phyloP scores from a whole-genome alignment of 1,140 invertebrate genomes.

The Drosophila neocordata region DNA sequence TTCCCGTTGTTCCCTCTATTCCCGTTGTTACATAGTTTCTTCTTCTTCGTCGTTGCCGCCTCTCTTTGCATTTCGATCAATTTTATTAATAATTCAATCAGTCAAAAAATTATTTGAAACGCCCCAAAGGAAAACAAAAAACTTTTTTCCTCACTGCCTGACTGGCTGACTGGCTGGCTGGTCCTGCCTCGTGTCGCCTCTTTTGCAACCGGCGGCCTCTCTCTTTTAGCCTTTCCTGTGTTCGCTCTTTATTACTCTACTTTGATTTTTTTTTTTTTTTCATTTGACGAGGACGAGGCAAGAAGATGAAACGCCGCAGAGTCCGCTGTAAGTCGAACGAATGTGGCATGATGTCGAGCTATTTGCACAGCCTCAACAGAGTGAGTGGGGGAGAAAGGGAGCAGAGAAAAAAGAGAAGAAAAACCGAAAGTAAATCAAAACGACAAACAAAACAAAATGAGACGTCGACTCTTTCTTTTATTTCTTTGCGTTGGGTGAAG shows the following conservation, averaged over 20 bases:
- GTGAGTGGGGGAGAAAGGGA: background rate
- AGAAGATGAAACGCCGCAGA: constrained; percentile 16
- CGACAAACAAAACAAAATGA: constrained; percentile 76
- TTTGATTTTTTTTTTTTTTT: constrained; percentile 38
- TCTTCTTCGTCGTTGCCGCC: constrained; percentile 12
- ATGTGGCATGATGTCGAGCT: constrained; percentile 36
- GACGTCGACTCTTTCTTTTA: constrained; percentile 34
- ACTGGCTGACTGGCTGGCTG: background rate
- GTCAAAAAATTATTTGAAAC: constrained; percentile 81
- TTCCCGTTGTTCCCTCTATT: background rate
- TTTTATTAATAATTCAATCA: constrained; percentile 83
- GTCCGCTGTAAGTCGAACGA: constrained; percentile 16
- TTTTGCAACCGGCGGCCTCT: background rate
- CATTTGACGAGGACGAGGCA: constrained; percentile 9
- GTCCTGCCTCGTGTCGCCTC: constrained; percentile 4
- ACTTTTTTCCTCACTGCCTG: constrained; percentile 44
- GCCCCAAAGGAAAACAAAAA: constrained; percentile 81
- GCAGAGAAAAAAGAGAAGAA: constrained; percentile 14
- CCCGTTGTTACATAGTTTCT: background rate
- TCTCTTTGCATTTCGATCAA: constrained; percentile 81
- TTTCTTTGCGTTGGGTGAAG: background rate
- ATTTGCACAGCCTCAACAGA: constrained; percentile 65
- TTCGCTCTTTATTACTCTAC: constrained; percentile 37
- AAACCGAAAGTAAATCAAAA: constrained; percentile 75
- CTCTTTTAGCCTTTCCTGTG: background rate